Base-by-base conservation (phyloP, 2,113 vertebrate species). In the Ploceus nigricollis region DNA sequence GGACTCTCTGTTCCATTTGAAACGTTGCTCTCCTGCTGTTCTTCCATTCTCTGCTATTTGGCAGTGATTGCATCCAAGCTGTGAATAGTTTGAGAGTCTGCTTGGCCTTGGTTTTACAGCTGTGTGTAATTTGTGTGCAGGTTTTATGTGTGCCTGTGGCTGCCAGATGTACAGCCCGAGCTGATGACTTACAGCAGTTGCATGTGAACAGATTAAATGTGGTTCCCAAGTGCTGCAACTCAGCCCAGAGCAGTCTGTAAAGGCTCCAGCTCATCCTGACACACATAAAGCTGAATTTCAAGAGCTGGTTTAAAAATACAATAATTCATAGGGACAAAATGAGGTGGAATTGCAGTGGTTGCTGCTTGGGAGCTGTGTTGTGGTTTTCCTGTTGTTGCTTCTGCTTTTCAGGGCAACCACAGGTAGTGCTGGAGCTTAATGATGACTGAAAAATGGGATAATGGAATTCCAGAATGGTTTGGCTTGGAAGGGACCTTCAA, bases 1-100 rank as follows among this genome's bases (percentile, higher is more conserved):
- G 81, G 44, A 4, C 73, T 77, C 50, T 28, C 40, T 72, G 78
- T 83, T 88, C 79, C 37, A 1, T 76, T 50, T 3, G 50, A 73
- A 80, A 30, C 57, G 39, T 57, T 61, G 82, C 70, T 92, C 64
- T 93, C 88, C 90, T 79, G 92, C 96, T 85, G 83, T 48, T 93
- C 89, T 37, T 45, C 89, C 84, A 65, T 89, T 91, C 87, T 76
- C 78, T 86, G 89, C 84, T 88, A 0, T 60, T 90, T 94, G 92
- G 89, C 90, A 88, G 73, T 12, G 50, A 30, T 73, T 87, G 58
- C 78, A 80, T 70, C 92, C 88, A 92, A 90, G 88, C 92, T 76
- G 85, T 53, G 82, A 86, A 86, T 73, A 44, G 69, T 50, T 92
- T 2, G 85, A 83, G 89, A 53, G 71, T 19, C 81, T 93, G 78